These are phyloP conservation scores for Okapia johnstoni DNA, from an alignment of 2,113 vertebrate species.

Conservation along the genomic window DNA sequence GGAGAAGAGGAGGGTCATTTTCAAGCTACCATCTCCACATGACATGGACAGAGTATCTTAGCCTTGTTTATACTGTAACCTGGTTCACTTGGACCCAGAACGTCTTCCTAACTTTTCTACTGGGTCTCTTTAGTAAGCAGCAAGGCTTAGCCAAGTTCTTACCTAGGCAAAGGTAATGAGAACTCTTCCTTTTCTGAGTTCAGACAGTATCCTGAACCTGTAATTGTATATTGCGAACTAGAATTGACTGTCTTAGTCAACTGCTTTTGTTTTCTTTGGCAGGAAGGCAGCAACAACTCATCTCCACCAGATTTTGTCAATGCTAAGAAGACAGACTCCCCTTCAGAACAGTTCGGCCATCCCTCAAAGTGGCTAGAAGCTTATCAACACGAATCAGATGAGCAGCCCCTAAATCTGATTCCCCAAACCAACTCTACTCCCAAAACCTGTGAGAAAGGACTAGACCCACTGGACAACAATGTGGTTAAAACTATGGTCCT, in stretches of 20 bases:
- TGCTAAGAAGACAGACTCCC: background rate
- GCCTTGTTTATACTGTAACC: background rate
- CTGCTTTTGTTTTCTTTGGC: conserved; percentile 49
- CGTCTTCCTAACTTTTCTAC: background rate
- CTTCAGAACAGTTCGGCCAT: conserved; percentile 16
- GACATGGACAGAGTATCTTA: conserved; percentile 8
- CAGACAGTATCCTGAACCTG: background rate
- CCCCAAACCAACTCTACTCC: conserved; percentile 40
- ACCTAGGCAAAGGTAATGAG: background rate
- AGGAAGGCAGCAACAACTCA: conserved; percentile 13
- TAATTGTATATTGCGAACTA: background rate
- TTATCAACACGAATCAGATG: conserved; percentile 18
- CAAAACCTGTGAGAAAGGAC: background rate
- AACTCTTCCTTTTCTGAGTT: conserved; percentile 17
- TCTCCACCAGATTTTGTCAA: conserved; percentile 12
- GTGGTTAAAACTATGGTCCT: background rate
- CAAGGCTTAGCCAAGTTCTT: conserved; percentile 25
- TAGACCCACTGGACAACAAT: background rate
- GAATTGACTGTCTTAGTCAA: background rate
- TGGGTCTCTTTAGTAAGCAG: background rate
- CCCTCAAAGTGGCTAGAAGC: conserved; percentile 10
- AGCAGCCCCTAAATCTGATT: background rate
- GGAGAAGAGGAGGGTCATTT: background rate
- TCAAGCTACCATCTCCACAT: background rate
- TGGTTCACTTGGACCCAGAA: conserved; percentile 5